Evolutionary conservation across 2,113 vertebrate genomes (phyloP).

Genomic region (Morphnarchus princeps): DNA sequence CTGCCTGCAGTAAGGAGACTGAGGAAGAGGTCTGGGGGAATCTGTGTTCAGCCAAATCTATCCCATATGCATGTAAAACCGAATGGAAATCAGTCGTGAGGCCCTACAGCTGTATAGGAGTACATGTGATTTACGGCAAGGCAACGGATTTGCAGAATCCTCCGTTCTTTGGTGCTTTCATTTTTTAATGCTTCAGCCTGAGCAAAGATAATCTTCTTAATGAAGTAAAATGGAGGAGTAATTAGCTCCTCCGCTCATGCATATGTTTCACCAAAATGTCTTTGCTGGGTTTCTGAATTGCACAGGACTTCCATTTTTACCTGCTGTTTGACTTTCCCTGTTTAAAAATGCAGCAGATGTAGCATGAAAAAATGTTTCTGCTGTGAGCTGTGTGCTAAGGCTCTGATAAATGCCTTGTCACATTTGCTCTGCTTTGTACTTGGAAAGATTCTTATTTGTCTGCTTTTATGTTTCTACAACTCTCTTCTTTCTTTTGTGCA

Average conservation of each 20-base stretch:
- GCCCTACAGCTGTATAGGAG: not conserved
- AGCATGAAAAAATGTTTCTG: not conserved
- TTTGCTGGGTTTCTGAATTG: not conserved
- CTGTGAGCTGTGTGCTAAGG: not conserved
- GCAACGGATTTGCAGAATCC: slow-evolving; percentile 1
- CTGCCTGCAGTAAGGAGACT: slow-evolving; percentile 17
- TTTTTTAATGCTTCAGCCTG: slow-evolving; percentile 19
- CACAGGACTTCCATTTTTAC: not conserved
- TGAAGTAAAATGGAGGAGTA: slow-evolving; percentile 27
- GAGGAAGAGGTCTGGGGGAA: not conserved
- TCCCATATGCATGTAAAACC: slow-evolving; percentile 44
- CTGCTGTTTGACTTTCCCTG: not conserved
- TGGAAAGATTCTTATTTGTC: slow-evolving; percentile 42
- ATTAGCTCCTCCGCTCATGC: not conserved
- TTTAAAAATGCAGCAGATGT: not conserved
- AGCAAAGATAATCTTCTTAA: slow-evolving; percentile 50
- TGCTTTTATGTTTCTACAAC: slow-evolving; percentile 17
- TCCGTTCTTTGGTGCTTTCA: not conserved
- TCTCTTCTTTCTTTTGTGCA: not conserved
- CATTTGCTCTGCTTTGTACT: slow-evolving; percentile 32
- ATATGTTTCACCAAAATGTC: not conserved
- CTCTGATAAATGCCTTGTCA: slow-evolving; percentile 13
- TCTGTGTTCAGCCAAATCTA: slow-evolving; percentile 54
- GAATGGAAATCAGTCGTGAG: slow-evolving; percentile 55
- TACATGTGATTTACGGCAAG: slow-evolving; percentile 1